A percentile compares a stretch with the other conserved stretches of the same genome.
These are phyloP conservation scores for Torymus aiolomorphi DNA, from an alignment of 2,888 invertebrate species.

Conservation along the genomic window DNA sequence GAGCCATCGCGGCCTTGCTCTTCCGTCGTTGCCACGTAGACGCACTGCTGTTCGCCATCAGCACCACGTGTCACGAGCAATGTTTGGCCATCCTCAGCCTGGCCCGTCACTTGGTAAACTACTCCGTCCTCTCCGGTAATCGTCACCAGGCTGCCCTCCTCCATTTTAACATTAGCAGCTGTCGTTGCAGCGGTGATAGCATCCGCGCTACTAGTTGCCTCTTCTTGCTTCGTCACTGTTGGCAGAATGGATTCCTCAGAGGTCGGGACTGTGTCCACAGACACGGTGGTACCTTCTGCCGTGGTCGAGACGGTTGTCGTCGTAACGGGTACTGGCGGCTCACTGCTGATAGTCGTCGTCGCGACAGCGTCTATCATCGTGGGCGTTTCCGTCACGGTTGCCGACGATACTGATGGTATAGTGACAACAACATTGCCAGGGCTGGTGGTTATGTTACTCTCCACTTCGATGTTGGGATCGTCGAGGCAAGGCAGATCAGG, in stretches of 20 bases:
- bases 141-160: constrained; percentile 81
- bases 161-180: constrained; percentile 73
- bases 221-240: constrained; percentile 2
- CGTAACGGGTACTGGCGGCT: constrained; percentile 42
- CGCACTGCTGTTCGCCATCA: constrained; percentile 85
- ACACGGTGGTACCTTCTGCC: constrained; percentile 7
- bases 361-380: constrained; percentile 56
- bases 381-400: constrained; percentile 50
- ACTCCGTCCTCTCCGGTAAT: constrained; percentile 91
- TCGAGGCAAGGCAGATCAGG: constrained; percentile 73
- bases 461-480: constrained; percentile 62
- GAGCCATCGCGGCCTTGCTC: constrained; percentile 78
- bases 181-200: constrained; percentile 50
- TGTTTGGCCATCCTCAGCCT: constrained; percentile 87
- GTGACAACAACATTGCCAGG: constrained; percentile 22
- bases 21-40: constrained; percentile 79
- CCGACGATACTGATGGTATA: constrained; percentile 24
- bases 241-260: constrained; percentile 14
- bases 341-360: constrained; percentile 45
- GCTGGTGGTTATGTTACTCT: constrained; percentile 3
- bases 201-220: neutral
- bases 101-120: constrained; percentile 87
- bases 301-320: constrained; percentile 57
- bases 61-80: constrained; percentile 84
- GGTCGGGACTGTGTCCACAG: neutral